These are phyloP conservation scores for Netelia inedita DNA, from an alignment of 2,888 invertebrate genomes.

Conservation along the genomic window DNA sequence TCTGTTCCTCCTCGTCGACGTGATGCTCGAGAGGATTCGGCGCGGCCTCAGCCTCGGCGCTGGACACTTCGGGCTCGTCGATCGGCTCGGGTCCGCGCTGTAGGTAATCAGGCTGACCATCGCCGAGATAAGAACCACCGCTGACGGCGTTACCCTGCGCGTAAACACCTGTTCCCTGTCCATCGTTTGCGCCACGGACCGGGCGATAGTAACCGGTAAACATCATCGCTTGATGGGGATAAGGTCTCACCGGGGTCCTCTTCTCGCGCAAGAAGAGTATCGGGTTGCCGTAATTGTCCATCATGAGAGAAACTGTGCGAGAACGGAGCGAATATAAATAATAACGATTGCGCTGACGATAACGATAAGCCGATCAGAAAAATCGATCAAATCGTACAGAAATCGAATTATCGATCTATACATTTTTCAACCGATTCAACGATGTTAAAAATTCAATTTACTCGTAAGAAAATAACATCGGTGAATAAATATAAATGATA, in stretches of 20 bases:
- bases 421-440: too few species aligned
- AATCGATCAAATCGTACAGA: too few species aligned
- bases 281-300: constrained; percentile 75
- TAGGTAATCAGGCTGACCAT: constrained; percentile 74
- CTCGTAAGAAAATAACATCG: too few species aligned
- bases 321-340: constrained; percentile 8
- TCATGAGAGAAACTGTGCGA: constrained; percentile 74
- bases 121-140: constrained; percentile 78
- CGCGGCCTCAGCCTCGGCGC: constrained; percentile 79
- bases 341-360: neutral
- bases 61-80: constrained; percentile 78
- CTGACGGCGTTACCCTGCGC: constrained; percentile 82
- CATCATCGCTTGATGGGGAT: constrained; percentile 82
- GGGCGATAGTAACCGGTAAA: constrained; percentile 82
- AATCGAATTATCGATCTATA: too few species aligned
- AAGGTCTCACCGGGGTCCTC: constrained; percentile 73
- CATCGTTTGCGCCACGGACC: constrained; percentile 73
- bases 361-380: too few species aligned
- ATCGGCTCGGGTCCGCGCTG: constrained; percentile 76
- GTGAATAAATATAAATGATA: too few species aligned
- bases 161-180: constrained; percentile 79
- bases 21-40: constrained; percentile 72
- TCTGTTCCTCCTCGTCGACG: constrained; percentile 64
- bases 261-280: constrained; percentile 76
- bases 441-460: too few species aligned